Conservation (phyloP, 2,113 vertebrate species). For the Myxocyprinus asiaticus region DNA sequence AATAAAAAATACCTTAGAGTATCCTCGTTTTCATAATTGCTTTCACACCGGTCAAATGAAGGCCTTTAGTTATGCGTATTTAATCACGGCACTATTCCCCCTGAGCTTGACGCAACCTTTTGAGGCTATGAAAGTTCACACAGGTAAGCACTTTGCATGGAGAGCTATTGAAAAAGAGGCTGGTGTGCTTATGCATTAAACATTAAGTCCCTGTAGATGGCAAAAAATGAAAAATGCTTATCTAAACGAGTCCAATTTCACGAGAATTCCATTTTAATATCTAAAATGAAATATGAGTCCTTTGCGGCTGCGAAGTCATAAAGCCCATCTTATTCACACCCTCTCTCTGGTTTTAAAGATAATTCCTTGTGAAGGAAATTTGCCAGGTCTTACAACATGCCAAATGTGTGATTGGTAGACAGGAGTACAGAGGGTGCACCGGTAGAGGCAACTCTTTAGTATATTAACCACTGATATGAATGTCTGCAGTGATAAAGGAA, state of each 20-base stretch:
- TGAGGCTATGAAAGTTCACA: constrained; percentile 32
- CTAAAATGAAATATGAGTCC: constrained; percentile 22
- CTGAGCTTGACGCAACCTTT: constrained; percentile 15
- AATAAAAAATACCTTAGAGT: background rate
- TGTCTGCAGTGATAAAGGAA: constrained; percentile 52
- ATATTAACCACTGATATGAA: constrained; percentile 50
- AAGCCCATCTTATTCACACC: constrained; percentile 22
- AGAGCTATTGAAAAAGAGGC: constrained; percentile 36
- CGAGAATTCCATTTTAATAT: constrained; percentile 46
- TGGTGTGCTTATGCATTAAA: constrained; percentile 50
- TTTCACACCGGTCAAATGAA: constrained; percentile 21
- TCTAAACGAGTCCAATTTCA: constrained; percentile 5
- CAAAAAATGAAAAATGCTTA: constrained; percentile 18
- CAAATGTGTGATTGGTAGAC: constrained; percentile 12
- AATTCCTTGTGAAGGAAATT: constrained; percentile 24
- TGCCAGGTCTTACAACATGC: background rate
- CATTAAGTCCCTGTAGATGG: constrained; percentile 31
- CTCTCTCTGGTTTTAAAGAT: constrained; percentile 37
- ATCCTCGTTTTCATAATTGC: constrained; percentile 41
- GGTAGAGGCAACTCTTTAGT: constrained; percentile 19
- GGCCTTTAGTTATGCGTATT: constrained; percentile 34
- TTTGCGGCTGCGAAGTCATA: constrained; percentile 29
- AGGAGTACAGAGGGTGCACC: too few species aligned
- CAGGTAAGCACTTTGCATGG: constrained; percentile 34
- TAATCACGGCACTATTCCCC: constrained; percentile 17